Percentiles rank a stretch among this genome's conserved stretches.
These are phyloP conservation scores for Cactoblastis cactorum DNA, from an alignment of 2,888 invertebrate species.

Conservation along the genomic window DNA sequence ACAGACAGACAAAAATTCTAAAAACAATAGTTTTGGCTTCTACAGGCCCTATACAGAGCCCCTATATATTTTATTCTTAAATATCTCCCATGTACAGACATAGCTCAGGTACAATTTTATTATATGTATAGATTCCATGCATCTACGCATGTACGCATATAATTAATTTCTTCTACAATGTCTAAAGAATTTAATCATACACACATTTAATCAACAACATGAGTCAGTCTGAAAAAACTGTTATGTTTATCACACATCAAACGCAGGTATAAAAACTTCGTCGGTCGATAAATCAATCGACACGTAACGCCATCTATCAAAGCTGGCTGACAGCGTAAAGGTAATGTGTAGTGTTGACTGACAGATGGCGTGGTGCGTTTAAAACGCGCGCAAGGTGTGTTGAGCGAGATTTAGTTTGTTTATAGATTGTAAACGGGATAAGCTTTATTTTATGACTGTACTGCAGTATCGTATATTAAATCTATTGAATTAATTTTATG, in stretches of 20 bases:
- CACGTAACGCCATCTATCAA: slow-evolving; percentile 71
- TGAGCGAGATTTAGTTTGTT: slow-evolving; percentile 23
- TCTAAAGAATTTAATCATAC: background rate
- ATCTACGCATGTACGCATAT: too few relatives aligned
- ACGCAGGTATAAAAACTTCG: slow-evolving; percentile 58
- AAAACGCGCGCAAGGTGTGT: slow-evolving; percentile 36
- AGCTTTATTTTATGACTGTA: background rate
- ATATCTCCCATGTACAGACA: too few relatives aligned
- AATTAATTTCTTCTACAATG: background rate
- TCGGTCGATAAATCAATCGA: slow-evolving; percentile 55
- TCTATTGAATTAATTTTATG: background rate
- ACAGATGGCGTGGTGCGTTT: slow-evolving; percentile 61
- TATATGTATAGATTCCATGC: too few relatives aligned
- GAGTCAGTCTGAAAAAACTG: slow-evolving; percentile 31
- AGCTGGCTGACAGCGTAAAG: slow-evolving; percentile 47
- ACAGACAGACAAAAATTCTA: too few relatives aligned
- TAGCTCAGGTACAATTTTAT: too few relatives aligned
- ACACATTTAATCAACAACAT: slow-evolving; percentile 1
- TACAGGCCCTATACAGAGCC: too few relatives aligned
- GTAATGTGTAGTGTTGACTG: slow-evolving; percentile 65
- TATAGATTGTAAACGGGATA: slow-evolving; percentile 2
- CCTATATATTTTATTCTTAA: too few relatives aligned
- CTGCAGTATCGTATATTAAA: slow-evolving; percentile 15
- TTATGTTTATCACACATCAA: slow-evolving; percentile 58
- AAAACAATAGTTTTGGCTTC: too few relatives aligned